These are phyloP conservation scores for Reinhardtius hippoglossoides DNA, from an alignment of 2,113 vertebrate genomes.

Conservation along the genomic window DNA sequence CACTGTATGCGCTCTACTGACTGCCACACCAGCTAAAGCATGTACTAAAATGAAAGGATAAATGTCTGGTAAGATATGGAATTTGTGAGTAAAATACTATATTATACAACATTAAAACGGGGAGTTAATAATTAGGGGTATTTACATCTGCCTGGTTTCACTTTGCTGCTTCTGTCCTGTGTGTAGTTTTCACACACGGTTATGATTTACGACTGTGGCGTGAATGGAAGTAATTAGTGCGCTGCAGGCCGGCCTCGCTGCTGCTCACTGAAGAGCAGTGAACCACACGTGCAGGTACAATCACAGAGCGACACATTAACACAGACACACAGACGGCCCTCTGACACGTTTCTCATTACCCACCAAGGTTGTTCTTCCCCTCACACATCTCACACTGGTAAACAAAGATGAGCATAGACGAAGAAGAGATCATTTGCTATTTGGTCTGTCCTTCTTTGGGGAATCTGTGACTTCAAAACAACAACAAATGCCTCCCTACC, in stretches of 20 bases:
- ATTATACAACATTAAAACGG: neutral
- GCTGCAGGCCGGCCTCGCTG: neutral
- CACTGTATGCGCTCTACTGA: too few species aligned
- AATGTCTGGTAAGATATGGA: too few species aligned
- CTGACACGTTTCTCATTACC: neutral
- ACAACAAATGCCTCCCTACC: neutral
- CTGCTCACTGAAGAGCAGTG: slow-evolving; percentile 2
- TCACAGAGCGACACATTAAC: neutral
- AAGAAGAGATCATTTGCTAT: slow-evolving; percentile 6
- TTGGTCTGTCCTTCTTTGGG: neutral
- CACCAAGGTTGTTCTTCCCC: slow-evolving; percentile 12
- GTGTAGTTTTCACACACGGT: slow-evolving; percentile 41
- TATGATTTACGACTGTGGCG: slow-evolving; percentile 38
- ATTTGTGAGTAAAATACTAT: too few species aligned
- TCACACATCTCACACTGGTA: slow-evolving; percentile 10
- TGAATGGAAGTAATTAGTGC: slow-evolving; percentile 42
- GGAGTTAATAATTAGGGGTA: slow-evolving; percentile 10
- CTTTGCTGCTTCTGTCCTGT: slow-evolving; percentile 3
- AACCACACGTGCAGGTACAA: neutral
- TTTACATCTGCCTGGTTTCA: slow-evolving; percentile 11
- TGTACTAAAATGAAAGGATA: too few species aligned
- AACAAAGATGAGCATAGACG: neutral
- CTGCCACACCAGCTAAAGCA: too few species aligned
- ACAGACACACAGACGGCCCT: neutral
- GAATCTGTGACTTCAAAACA: slow-evolving; percentile 6